Evolutionary conservation across 2,113 vertebrate species (phyloP), one percentile per base, ranked within the genome.

Genomic region (Mesoclemmys tuberculata): DNA sequence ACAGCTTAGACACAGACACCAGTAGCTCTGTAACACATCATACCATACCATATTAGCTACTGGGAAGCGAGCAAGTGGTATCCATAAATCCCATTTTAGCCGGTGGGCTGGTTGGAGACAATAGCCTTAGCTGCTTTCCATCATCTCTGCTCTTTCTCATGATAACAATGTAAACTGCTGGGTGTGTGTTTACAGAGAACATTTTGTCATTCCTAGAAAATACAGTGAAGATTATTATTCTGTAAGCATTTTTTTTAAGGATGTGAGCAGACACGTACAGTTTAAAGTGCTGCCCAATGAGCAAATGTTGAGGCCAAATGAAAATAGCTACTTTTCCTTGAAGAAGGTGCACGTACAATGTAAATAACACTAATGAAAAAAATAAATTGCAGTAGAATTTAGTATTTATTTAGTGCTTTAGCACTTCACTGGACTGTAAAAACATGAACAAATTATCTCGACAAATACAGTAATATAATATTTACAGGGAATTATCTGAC

Each of bases 201-300:
- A 58, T 21, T 49, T 24, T 58, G 64, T 14, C n/a, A 51, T 82
- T 87, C 85, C 29, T 38, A 44, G 48, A 64, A 11, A 7, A 80
- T 90, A 41, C 0, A 1, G 5, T 44, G 12, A 61, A 14, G 29
- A 75, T 81, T 75, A 27, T 6, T 38, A 0, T 44, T 54, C 56
- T n/a, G 68, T 0, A 71, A 54, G 49, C 3, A 27, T 0, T n/a
- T n/a, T n/a, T 4, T 79, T 13, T 10, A 79, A 81, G 48, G 16
- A 55, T 4, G 35, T 87, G 54, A 51, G 78, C 58, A 9, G 9
- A 58, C 38, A 78, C 38, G 49, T 48, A 9, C 10, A 21, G 24
- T 55, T 90, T 84, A 61, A 94, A 93, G 48, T 9, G 26, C 5
- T 3, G 16, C 11, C 90, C 24, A n/a, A 56, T 86, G 14, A 12